These are phyloP conservation scores for Brachyopa scutellaris DNA, from an alignment of 2,888 invertebrate species.

Conservation along the genomic window DNA sequence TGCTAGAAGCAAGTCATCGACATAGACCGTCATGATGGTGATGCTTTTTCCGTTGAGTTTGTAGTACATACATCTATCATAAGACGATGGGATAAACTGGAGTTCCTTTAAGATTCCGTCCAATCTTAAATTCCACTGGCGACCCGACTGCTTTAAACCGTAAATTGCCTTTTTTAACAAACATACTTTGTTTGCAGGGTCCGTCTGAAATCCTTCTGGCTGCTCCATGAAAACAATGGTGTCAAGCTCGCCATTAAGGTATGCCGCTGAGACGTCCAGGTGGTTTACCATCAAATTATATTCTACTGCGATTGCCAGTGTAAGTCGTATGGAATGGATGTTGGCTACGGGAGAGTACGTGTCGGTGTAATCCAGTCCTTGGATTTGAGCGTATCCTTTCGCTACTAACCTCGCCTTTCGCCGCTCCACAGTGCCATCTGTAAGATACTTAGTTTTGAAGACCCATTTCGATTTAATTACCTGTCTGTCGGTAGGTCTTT, in stretches of 20 bases:
- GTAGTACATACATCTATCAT: slow-evolving; percentile 20
- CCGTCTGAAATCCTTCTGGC: slow-evolving; percentile 9
- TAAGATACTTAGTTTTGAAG: slow-evolving; percentile 27
- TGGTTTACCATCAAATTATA: not conserved
- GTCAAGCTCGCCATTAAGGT: too few species aligned
- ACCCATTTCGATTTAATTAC: slow-evolving; percentile 44
- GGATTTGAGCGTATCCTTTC: slow-evolving; percentile 7
- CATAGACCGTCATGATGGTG: slow-evolving; percentile 4
- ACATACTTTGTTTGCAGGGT: slow-evolving; percentile 23
- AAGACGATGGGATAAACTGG: not conserved
- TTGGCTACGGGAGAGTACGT: not conserved
- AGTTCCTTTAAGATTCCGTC: slow-evolving; percentile 15
- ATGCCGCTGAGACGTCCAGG: too few species aligned
- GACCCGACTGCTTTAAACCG: slow-evolving; percentile 31
- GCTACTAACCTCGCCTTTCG: too few species aligned
- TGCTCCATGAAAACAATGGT: slow-evolving; percentile 26
- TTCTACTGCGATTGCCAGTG: slow-evolving; percentile 1
- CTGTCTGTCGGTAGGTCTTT: slow-evolving; percentile 11
- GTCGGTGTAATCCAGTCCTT: slow-evolving; percentile 17
- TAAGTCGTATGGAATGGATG: slow-evolving; percentile 10
- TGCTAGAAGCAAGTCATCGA: not conserved
- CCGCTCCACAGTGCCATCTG: too few species aligned
- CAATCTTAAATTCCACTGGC: too few species aligned
- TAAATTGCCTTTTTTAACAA: slow-evolving; percentile 20
- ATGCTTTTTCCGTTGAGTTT: too few species aligned